Evolutionary conservation across 2,797 vertebrate genomes (phyloP).

Genomic region (Varecia variegata): DNA sequence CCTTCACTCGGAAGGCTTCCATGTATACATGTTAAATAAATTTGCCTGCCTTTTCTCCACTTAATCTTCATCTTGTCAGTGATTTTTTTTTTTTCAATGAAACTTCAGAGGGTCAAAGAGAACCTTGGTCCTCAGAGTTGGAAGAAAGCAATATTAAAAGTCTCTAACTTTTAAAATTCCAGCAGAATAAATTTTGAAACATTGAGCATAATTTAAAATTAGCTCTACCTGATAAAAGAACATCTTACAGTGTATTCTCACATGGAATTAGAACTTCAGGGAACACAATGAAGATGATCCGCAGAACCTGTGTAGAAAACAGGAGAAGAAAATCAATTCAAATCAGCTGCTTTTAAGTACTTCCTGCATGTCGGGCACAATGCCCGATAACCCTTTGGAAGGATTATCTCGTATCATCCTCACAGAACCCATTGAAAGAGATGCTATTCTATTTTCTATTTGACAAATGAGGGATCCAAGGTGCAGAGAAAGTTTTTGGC

Average conservation of each 20-base stretch:
- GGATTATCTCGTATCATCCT: not conserved
- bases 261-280: not conserved
- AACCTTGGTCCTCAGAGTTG: not conserved
- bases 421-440: not conserved
- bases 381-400: not conserved
- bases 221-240: not conserved
- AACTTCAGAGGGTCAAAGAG: no score
- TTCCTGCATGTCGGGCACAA: not conserved
- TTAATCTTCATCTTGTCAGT: no score
- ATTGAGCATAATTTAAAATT: not conserved
- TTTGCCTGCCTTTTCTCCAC: no score
- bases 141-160: not conserved
- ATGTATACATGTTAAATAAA: no score
- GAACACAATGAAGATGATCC: not conserved
- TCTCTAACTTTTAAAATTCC: not conserved
- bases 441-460: not conserved
- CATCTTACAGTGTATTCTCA: not conserved
- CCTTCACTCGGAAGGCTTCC: no score
- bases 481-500: not conserved
- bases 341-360: not conserved
- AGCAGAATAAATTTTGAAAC: not conserved
- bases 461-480: not conserved
- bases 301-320: not conserved
- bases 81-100: no score
- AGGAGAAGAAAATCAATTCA: not conserved